Evolutionary conservation across 2,888 invertebrate genomes (phyloP).

Genomic region (Ditula angustiorana): DNA sequence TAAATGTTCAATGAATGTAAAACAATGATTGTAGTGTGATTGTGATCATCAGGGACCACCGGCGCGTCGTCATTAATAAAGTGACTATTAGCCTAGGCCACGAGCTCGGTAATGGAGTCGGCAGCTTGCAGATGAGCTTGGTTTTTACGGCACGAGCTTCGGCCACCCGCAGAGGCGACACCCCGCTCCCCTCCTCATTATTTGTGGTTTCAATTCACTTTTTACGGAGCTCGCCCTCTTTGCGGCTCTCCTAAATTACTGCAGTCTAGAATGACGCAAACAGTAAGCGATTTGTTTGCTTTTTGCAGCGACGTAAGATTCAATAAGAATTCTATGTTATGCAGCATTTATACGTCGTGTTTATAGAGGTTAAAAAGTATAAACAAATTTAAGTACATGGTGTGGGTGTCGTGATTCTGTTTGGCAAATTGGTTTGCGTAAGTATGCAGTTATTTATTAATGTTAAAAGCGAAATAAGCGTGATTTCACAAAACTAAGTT

Average conservation of each 20-base stretch:
- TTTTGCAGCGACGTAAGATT: constrained; percentile 33
- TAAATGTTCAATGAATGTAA: constrained; percentile 20
- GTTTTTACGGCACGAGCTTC: constrained; percentile 82
- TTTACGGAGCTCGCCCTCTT: constrained; percentile 77
- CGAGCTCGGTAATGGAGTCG: constrained; percentile 70
- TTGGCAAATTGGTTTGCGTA: no score
- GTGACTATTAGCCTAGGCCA: constrained; percentile 75
- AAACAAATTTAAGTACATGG: constrained; percentile 42
- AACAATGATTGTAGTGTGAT: constrained; percentile 50
- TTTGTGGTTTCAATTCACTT: constrained; percentile 84
- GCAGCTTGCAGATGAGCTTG: constrained; percentile 75
- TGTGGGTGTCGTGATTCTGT: no score
- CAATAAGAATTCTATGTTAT: constrained; percentile 29
- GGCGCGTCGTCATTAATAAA: constrained; percentile 73
- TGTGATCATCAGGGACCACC: constrained; percentile 61
- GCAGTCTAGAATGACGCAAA: constrained; percentile 56
- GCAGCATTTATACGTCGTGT: neutral
- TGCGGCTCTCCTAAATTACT: constrained; percentile 64
- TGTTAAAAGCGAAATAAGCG: no score
- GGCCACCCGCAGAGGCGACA: constrained; percentile 81
- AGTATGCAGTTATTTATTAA: no score
- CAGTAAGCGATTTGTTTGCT: constrained; percentile 42
- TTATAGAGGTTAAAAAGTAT: constrained; percentile 6
- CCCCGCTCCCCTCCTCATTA: constrained; percentile 71
- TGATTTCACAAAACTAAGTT: no score